Evolutionary conservation across 2,113 vertebrate species (phyloP).

Genomic region (Labrus mixtus): DNA sequence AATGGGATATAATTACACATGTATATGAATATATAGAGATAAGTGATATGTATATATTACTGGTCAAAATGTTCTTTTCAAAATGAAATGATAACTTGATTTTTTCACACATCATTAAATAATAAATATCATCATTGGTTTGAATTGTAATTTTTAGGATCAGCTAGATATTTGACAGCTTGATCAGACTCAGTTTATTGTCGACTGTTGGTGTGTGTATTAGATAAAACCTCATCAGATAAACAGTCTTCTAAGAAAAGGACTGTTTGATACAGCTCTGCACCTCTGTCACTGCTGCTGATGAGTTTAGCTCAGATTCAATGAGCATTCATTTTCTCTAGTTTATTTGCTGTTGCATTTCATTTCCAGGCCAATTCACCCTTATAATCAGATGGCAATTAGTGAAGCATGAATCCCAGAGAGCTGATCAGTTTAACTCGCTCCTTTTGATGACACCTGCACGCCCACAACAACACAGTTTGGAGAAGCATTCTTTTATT

Average conservation of each 20-base stretch:
- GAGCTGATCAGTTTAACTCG: constrained; percentile 53
- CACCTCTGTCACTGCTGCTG: constrained; percentile 46
- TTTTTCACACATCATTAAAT: neutral
- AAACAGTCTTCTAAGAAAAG: constrained; percentile 67
- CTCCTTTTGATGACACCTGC: constrained; percentile 73
- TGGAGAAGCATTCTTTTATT: constrained; percentile 83
- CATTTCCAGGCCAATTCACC: constrained; percentile 75
- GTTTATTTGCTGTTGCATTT: constrained; percentile 77
- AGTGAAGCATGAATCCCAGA: constrained; percentile 72
- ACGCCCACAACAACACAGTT: constrained; percentile 78
- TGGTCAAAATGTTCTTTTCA: neutral
- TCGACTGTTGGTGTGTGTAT: constrained; percentile 37
- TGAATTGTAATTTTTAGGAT: constrained; percentile 43
- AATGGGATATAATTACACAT: too few relatives aligned
- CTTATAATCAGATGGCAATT: constrained; percentile 78
- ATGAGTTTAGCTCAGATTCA: constrained; percentile 69
- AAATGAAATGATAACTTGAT: constrained; percentile 13
- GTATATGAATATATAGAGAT: too few relatives aligned
- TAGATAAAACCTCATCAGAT: constrained; percentile 60
- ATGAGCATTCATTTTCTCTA: constrained; percentile 72
- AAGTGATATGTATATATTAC: neutral
- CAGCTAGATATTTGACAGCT: constrained; percentile 49
- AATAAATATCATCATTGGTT: constrained; percentile 38
- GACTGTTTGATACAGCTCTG: constrained; percentile 62
- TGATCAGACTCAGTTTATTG: constrained; percentile 24